phyloP scores from a whole-genome alignment of 2,888 invertebrate genomes.

The Hypena proboscidalis region DNA sequence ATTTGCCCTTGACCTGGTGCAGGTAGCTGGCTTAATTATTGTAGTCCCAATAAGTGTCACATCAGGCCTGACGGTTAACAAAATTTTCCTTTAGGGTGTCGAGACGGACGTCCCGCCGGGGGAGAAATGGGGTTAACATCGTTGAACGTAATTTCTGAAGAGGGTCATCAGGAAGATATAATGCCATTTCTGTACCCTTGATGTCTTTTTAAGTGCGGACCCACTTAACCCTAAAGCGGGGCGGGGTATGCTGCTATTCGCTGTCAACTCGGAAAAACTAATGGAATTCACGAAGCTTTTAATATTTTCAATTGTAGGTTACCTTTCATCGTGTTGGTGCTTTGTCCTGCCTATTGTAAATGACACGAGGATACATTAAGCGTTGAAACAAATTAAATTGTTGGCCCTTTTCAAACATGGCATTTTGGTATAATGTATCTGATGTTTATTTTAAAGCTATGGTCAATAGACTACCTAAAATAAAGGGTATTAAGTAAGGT shows the following conservation, averaged over 20 bases:
- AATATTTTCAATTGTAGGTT: constrained; percentile 35
- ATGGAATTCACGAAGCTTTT: constrained; percentile 49
- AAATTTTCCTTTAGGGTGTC: constrained; percentile 40
- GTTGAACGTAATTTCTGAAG: constrained; percentile 74
- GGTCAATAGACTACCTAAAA: too few relatives aligned
- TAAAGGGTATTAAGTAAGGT: too few relatives aligned
- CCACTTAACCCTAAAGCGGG: constrained; percentile 78
- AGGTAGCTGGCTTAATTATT: constrained; percentile 24
- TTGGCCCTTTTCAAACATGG: too few relatives aligned
- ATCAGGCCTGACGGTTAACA: constrained; percentile 42
- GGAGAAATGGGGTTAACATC: constrained; percentile 68
- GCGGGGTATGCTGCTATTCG: constrained; percentile 56
- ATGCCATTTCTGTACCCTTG: constrained; percentile 82
- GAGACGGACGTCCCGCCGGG: constrained; percentile 53
- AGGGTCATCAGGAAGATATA: constrained; percentile 83
- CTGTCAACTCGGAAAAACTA: constrained; percentile 60
- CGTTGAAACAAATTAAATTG: too few relatives aligned
- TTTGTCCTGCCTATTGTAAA: background rate
- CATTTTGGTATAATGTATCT: too few relatives aligned
- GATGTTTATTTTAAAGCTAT: too few relatives aligned
- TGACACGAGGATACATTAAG: too few relatives aligned
- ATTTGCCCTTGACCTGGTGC: constrained; percentile 1
- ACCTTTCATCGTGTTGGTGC: constrained; percentile 6
- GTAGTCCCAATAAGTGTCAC: constrained; percentile 48
- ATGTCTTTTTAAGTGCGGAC: constrained; percentile 84